phyloP scores from a whole-genome alignment of 2,888 invertebrate species.

The Xestia xanthographa region DNA sequence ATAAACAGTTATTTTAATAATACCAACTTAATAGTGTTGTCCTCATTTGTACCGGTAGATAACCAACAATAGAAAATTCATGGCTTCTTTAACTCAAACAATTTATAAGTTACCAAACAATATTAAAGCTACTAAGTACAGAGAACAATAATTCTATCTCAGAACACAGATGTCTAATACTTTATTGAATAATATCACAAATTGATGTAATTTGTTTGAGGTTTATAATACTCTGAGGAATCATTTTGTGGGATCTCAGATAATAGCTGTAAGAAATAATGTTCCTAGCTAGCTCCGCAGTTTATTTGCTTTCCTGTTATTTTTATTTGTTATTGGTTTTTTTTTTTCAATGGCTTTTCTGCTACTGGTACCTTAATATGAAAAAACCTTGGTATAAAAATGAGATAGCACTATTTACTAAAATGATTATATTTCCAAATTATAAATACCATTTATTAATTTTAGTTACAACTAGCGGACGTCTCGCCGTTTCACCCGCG shows the following conservation, averaged over 20 bases:
- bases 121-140: conserved; percentile 8
- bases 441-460: background rate
- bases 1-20: too few species aligned
- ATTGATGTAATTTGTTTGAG: conserved; percentile 31
- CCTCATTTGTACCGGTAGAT: too few species aligned
- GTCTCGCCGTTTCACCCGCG: too few species aligned
- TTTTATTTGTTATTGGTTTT: background rate
- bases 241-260: conserved; percentile 17
- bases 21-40: too few species aligned
- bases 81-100: background rate
- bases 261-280: conserved; percentile 10
- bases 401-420: background rate
- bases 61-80: background rate
- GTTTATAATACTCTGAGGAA: conserved; percentile 18
- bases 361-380: background rate
- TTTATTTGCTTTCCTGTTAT: background rate
- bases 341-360: background rate
- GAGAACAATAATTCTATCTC: conserved; percentile 1
- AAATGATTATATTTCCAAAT: background rate
- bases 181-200: conserved; percentile 45
- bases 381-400: background rate
- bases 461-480: background rate
- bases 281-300: background rate
- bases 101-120: conserved; percentile 12
- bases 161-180: conserved; percentile 33